Percentiles rank a stretch among this genome's conserved stretches.
Evolutionary conservation across 1,140 invertebrate genomes (phyloP).

Genomic region (Drosophila neocordata): DNA sequence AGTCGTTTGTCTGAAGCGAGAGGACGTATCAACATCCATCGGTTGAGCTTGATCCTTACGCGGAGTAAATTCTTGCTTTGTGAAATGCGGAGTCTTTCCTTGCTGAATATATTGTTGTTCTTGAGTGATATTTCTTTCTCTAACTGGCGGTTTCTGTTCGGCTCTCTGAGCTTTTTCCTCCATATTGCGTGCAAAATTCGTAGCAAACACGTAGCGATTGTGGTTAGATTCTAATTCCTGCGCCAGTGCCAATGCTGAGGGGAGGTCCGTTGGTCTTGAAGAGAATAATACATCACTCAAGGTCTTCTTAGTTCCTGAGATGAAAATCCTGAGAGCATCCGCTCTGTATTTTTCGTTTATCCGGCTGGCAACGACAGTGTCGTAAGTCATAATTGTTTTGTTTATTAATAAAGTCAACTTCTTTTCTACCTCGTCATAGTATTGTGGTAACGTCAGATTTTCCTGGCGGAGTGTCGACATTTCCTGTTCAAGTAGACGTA

Average conservation of each 20-base stretch:
- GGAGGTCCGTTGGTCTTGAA: constrained; percentile 30
- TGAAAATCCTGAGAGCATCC: constrained; percentile 30
- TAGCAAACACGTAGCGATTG: constrained; percentile 35
- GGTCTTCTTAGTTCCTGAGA: constrained; percentile 25
- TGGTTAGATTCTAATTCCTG: constrained; percentile 47
- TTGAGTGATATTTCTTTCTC: background rate
- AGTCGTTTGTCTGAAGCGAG: background rate
- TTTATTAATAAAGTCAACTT: background rate
- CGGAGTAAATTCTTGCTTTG: constrained; percentile 8
- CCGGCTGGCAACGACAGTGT: background rate
- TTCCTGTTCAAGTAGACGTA: constrained; percentile 14
- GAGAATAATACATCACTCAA: constrained; percentile 33
- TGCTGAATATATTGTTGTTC: background rate
- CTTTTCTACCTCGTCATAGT: constrained; percentile 10
- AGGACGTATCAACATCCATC: background rate
- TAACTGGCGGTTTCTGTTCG: background rate
- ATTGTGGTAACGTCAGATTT: background rate
- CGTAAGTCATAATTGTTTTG: constrained; percentile 17
- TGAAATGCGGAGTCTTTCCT: constrained; percentile 8
- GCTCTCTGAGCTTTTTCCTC: constrained; percentile 21
- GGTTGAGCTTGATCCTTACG: constrained; percentile 8
- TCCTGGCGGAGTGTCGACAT: constrained; percentile 4
- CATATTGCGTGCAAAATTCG: constrained; percentile 17
- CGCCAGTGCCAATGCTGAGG: constrained; percentile 38
- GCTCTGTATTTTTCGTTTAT: constrained; percentile 32